These are phyloP conservation scores for Cotesia typhae DNA, from an alignment of 1,140 invertebrate genomes.

Conservation along the genomic window DNA sequence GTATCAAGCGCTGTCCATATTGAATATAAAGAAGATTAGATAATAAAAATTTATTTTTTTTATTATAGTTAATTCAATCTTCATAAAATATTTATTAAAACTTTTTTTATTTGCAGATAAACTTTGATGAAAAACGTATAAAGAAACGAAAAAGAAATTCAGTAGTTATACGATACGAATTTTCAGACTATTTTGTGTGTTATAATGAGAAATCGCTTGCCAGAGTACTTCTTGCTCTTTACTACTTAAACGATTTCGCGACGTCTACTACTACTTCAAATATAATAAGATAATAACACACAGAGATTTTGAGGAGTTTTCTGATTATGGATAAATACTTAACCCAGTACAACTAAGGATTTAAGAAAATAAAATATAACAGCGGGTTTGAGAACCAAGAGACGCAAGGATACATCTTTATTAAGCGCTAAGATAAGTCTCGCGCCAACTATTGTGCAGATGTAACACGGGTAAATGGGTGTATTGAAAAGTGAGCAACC, in stretches of 20 bases:
- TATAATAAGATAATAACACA: too few species aligned
- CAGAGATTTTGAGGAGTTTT: neutral
- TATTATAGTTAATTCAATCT: too few species aligned
- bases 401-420: neutral
- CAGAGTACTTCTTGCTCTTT: constrained; percentile 34
- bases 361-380: neutral
- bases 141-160: too few species aligned
- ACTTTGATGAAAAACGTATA: too few species aligned
- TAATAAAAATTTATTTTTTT: too few species aligned
- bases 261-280: constrained; percentile 24
- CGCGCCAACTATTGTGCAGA: neutral
- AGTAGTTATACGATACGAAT: neutral
- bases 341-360: neutral
- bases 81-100: too few species aligned
- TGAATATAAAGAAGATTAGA: too few species aligned
- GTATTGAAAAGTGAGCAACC: neutral
- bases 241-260: constrained; percentile 33
- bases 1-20: too few species aligned
- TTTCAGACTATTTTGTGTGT: neutral
- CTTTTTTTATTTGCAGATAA: too few species aligned
- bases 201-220: constrained; percentile 11
- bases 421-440: neutral
- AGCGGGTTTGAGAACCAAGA: neutral
- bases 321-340: neutral
- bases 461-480: neutral